These are phyloP conservation scores for Cryptoblepharus egeriae DNA, from an alignment of 2,797 vertebrate species.

Conservation along the genomic window DNA sequence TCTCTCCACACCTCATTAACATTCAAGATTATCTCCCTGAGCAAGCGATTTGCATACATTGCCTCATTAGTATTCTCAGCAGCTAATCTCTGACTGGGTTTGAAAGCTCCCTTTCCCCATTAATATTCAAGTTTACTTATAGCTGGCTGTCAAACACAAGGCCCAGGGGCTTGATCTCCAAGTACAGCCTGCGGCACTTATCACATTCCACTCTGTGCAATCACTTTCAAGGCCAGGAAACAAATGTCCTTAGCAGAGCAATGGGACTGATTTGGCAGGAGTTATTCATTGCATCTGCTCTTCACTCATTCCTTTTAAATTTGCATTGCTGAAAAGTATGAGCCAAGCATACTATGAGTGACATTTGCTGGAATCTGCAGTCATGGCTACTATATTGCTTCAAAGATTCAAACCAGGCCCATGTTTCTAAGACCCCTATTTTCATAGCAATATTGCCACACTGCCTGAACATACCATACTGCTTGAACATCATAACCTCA, in stretches of 20 bases:
- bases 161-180: background rate
- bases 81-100: conserved; percentile 6
- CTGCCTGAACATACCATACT: no score
- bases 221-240: background rate
- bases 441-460: no score
- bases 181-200: background rate
- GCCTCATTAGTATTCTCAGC: conserved; percentile 32
- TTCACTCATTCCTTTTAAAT: background rate
- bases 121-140: conserved; percentile 33
- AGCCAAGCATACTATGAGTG: background rate
- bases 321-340: background rate
- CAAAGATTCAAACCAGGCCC: no score
- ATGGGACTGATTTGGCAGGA: background rate
- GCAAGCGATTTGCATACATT: conserved; percentile 30
- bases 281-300: background rate
- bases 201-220: background rate
- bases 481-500: no score
- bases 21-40: conserved; percentile 32
- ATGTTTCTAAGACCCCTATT: no score
- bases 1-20: conserved; percentile 28
- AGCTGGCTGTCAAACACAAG: conserved; percentile 16
- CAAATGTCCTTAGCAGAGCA: background rate
- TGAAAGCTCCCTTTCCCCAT: background rate
- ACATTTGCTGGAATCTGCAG: background rate
- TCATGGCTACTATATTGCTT: background rate